phyloP scores from a whole-genome alignment of 2,113 vertebrate species.

The Merops nubicus region DNA sequence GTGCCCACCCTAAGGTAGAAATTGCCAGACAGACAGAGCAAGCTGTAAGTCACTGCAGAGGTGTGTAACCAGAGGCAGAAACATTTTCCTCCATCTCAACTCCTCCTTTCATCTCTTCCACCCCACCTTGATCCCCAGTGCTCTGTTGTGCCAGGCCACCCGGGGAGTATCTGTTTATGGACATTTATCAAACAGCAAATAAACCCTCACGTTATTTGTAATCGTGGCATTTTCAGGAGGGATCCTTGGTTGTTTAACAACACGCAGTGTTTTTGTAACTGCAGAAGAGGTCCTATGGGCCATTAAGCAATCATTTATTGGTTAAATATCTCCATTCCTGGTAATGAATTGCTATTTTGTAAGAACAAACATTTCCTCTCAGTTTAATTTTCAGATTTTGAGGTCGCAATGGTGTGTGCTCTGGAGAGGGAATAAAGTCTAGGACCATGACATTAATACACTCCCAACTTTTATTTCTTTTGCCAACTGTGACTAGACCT shows the following conservation, averaged over 20 bases:
- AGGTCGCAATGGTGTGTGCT: neutral
- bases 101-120: neutral
- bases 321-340: conserved; percentile 48
- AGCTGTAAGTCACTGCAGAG: neutral
- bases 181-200: conserved; percentile 51
- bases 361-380: conserved; percentile 48
- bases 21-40: neutral
- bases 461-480: conserved; percentile 19
- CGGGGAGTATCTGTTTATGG: neutral
- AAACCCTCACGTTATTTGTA: conserved; percentile 29
- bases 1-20: neutral
- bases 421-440: conserved; percentile 46
- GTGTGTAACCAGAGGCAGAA: neutral
- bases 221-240: conserved; percentile 45
- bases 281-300: conserved; percentile 39
- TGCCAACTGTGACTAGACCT: neutral
- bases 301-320: conserved; percentile 41
- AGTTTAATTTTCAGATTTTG: conserved; percentile 34
- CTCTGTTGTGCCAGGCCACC: neutral
- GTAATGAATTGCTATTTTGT: conserved; percentile 25
- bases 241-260: conserved; percentile 27
- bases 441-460: conserved; percentile 19
- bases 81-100: neutral
- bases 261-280: conserved; percentile 37
- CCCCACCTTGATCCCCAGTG: neutral